A percentile compares a stretch with the other conserved stretches of the same genome.
Evolutionary conservation across 2,888 invertebrate genomes (phyloP).

Genomic region (Pseudolycoriella hygida): DNA sequence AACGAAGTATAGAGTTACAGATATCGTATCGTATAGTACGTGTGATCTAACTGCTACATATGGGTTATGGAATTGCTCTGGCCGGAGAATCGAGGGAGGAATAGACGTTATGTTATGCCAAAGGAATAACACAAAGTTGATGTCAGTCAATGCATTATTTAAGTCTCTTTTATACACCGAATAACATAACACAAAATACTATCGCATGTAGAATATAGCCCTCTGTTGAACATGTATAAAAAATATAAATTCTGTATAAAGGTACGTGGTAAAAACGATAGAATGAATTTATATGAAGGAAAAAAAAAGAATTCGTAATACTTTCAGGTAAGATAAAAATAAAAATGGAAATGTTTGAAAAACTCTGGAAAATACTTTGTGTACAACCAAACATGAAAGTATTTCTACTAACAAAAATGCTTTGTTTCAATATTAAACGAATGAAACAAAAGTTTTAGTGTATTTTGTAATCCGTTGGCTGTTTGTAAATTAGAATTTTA

Average conservation of each 20-base stretch:
- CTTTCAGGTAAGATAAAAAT: not conserved
- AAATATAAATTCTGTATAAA: not conserved
- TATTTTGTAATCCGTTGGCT: no score
- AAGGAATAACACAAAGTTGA: not conserved
- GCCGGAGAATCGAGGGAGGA: not conserved
- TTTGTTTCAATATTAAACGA: no score
- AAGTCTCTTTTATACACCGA: not conserved
- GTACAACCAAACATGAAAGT: no score
- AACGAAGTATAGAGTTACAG: not conserved
- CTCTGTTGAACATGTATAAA: not conserved
- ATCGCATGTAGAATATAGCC: no score
- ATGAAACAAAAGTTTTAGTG: no score
- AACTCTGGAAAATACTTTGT: no score
- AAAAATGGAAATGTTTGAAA: not conserved
- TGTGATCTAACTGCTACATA: not conserved
- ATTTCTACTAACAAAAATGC: no score
- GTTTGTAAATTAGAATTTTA: no score
- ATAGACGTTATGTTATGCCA: not conserved
- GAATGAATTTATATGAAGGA: not conserved
- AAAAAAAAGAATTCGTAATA: not conserved
- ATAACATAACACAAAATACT: not conserved
- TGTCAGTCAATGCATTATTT: conserved; percentile 1
- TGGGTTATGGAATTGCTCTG: not conserved
- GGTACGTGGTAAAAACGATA: not conserved
- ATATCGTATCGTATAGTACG: not conserved